Conservation (phyloP, 2,113 vertebrate species). For the Myotis lucifugus region DNA sequence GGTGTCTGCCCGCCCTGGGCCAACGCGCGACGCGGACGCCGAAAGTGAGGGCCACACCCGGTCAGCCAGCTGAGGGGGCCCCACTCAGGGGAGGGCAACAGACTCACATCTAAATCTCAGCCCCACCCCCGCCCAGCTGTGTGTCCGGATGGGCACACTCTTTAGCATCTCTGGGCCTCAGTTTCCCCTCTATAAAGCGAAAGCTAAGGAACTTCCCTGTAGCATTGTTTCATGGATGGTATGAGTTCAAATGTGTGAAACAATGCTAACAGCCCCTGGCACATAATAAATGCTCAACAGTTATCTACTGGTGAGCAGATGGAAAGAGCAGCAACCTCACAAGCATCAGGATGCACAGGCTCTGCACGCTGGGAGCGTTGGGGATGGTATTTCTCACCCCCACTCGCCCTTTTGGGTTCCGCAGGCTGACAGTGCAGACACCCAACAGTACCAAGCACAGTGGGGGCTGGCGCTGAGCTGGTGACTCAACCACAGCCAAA, state of each 20-base stretch:
- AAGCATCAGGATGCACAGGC: fast-evolving
- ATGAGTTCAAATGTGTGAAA: fast-evolving
- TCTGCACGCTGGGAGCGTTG: background rate
- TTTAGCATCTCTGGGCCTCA: background rate
- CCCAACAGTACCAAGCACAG: background rate
- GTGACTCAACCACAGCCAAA: background rate
- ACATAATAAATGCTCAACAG: fast-evolving
- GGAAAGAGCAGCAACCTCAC: background rate
- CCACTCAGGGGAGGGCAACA: fast-evolving
- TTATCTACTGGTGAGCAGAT: fast-evolving
- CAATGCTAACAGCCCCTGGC: fast-evolving
- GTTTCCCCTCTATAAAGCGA: background rate
- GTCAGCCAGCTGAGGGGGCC: background rate
- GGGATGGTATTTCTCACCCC: too few relatives aligned
- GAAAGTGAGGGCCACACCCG: fast-evolving
- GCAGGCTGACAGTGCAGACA: background rate
- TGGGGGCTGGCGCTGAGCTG: background rate
- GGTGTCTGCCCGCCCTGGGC: fast-evolving
- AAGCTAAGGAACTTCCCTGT: fast-evolving
- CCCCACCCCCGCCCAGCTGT: fast-evolving
- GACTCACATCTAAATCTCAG: background rate
- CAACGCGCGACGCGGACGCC: fast-evolving
- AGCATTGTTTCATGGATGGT: fast-evolving
- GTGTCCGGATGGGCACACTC: fast-evolving
- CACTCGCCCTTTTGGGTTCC: fast-evolving